Conservation (phyloP, 2,888 invertebrate genomes). For the Drosophila atroscutellata region DNA sequence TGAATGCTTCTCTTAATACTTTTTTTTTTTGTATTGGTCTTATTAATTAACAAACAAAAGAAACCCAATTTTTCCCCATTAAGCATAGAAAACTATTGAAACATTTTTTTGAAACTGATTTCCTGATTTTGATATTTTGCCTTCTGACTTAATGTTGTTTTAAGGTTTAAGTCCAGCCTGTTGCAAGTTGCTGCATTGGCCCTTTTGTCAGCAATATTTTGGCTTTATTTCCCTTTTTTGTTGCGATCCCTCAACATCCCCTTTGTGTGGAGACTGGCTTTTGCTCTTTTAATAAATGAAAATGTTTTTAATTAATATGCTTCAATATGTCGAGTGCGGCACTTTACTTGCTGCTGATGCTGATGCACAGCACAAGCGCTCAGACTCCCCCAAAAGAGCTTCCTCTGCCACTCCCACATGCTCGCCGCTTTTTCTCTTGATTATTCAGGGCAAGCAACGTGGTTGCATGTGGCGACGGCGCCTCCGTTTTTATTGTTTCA, state of each 20-base stretch:
- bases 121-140: neutral
- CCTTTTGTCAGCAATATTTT: conserved; percentile 6
- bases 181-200: conserved; percentile 15
- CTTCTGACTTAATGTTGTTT: neutral
- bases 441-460: conserved; percentile 31
- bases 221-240: neutral
- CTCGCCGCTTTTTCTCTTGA: conserved; percentile 5
- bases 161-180: conserved; percentile 1
- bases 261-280: conserved; percentile 27
- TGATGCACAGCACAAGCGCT: conserved; percentile 20
- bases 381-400: conserved; percentile 7
- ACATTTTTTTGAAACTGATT: neutral
- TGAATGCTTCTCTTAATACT: neutral
- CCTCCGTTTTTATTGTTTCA: conserved; percentile 60
- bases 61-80: neutral
- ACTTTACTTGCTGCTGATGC: conserved; percentile 42
- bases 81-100: neutral
- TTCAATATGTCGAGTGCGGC: conserved; percentile 75
- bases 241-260: conserved; percentile 1
- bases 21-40: neutral
- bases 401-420: neutral
- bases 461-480: conserved; percentile 39
- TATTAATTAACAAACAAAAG: neutral
- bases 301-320: conserved; percentile 76
- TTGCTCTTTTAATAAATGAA: conserved; percentile 73